phyloP scores from a whole-genome alignment of 2,797 vertebrate genomes.

The Micromesistius poutassou region DNA sequence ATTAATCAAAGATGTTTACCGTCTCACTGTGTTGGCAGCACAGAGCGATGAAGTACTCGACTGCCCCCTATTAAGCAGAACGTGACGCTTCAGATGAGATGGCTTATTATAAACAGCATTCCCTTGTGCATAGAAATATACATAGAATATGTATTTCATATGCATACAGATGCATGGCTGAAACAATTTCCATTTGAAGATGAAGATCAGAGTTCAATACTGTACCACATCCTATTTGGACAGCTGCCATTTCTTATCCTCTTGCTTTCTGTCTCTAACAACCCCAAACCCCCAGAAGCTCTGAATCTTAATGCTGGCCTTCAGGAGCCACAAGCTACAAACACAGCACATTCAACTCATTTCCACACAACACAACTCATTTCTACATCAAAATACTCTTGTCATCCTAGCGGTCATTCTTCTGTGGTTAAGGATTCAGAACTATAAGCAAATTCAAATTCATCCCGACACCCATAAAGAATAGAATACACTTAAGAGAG shows the following conservation, averaged over 20 bases:
- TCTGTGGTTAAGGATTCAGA: not conserved
- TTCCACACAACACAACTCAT: too few species aligned
- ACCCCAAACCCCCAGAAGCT: too few species aligned
- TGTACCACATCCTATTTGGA: not conserved
- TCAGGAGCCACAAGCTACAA: too few species aligned
- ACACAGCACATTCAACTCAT: too few species aligned
- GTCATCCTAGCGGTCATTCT: not conserved
- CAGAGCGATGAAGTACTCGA: slow-evolving; percentile 52
- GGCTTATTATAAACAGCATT: slow-evolving; percentile 40
- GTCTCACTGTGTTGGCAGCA: slow-evolving; percentile 56
- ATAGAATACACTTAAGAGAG: not conserved
- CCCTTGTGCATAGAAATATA: slow-evolving; percentile 18
- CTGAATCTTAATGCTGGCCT: too few species aligned
- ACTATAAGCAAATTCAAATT: not conserved
- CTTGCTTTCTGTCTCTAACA: too few species aligned
- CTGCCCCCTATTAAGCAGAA: slow-evolving; percentile 39
- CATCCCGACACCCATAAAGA: not conserved
- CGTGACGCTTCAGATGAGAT: slow-evolving; percentile 45
- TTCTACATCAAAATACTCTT: not conserved
- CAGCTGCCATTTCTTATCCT: not conserved
- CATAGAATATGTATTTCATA: not conserved
- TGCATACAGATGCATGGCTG: not conserved
- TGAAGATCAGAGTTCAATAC: not conserved
- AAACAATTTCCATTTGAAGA: not conserved
- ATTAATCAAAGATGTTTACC: slow-evolving; percentile 63